These are phyloP conservation scores for Aramus guarauna DNA, from an alignment of 2,113 vertebrate species.

Conservation along the genomic window DNA sequence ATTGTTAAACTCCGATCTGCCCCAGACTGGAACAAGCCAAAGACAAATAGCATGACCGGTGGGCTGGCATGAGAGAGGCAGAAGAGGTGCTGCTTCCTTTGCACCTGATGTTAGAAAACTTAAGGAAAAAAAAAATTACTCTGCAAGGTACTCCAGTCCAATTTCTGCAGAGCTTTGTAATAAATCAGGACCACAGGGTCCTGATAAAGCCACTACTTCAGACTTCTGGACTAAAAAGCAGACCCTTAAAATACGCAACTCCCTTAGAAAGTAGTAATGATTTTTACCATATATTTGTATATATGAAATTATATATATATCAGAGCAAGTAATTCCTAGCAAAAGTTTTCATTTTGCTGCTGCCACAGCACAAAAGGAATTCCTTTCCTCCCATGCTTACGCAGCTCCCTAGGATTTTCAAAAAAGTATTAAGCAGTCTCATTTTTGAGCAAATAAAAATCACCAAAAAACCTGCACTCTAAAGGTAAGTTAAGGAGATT, in stretches of 20 bases:
- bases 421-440: background rate
- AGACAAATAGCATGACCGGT: background rate
- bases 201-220: background rate
- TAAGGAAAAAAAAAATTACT: background rate
- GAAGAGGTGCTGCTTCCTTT: background rate
- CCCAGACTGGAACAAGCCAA: background rate
- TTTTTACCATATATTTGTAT: background rate
- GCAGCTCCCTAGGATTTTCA: background rate
- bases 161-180: background rate
- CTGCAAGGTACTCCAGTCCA: background rate
- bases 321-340: background rate
- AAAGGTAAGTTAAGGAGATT: background rate
- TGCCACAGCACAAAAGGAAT: background rate
- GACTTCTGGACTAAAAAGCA: background rate
- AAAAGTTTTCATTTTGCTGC: background rate
- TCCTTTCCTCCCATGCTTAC: background rate
- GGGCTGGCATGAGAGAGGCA: background rate
- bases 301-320: background rate
- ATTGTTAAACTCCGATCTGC: background rate
- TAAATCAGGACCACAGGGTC: background rate
- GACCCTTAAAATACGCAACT: background rate
- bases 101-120: background rate
- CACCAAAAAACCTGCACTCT: background rate
- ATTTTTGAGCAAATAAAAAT: background rate
- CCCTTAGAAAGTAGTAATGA: background rate